phyloP scores from a whole-genome alignment of 2,113 vertebrate species.

The Illadopsis cleaveri region DNA sequence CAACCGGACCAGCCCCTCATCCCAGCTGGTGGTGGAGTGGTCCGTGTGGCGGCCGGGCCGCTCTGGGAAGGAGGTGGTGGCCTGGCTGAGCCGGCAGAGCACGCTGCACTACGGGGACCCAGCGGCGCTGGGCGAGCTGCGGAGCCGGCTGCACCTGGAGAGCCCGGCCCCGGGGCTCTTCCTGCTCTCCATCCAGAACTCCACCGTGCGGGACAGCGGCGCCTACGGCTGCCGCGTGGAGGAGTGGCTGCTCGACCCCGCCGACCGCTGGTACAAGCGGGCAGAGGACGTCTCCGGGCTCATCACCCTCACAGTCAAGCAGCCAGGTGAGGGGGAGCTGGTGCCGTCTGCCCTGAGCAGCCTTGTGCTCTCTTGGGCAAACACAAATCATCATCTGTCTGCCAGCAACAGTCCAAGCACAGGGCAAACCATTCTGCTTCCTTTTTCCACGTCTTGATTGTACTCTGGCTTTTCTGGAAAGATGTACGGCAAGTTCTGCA shows the following conservation, averaged over 20 bases:
- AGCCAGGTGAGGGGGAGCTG: slow-evolving; percentile 80
- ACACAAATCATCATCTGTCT: fast-evolving
- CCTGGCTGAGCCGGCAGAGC: slow-evolving; percentile 80
- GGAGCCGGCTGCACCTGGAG: slow-evolving; percentile 84
- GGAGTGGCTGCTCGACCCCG: slow-evolving; percentile 91
- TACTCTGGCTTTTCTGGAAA: not conserved
- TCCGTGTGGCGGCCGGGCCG: slow-evolving; percentile 80
- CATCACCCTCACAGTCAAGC: slow-evolving; percentile 77
- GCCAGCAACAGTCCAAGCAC: fast-evolving
- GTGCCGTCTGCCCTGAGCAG: not conserved
- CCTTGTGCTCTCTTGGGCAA: not conserved
- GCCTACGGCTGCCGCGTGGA: slow-evolving; percentile 77
- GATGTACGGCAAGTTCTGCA: not conserved
- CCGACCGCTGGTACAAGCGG: slow-evolving; percentile 86
- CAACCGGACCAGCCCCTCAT: slow-evolving; percentile 83
- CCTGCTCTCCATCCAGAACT: slow-evolving; percentile 85
- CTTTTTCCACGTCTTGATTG: not conserved
- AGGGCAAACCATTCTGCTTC: fast-evolving
- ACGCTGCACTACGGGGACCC: slow-evolving; percentile 75
- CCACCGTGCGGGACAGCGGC: slow-evolving; percentile 85
- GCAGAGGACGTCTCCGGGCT: slow-evolving; percentile 86
- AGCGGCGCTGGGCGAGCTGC: slow-evolving; percentile 73
- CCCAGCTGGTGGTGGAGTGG: slow-evolving; percentile 90
- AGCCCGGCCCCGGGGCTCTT: slow-evolving; percentile 81
- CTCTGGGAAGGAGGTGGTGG: slow-evolving; percentile 80